Conservation (phyloP, 2,113 vertebrate genomes). For the Salvelinus fontinalis region DNA sequence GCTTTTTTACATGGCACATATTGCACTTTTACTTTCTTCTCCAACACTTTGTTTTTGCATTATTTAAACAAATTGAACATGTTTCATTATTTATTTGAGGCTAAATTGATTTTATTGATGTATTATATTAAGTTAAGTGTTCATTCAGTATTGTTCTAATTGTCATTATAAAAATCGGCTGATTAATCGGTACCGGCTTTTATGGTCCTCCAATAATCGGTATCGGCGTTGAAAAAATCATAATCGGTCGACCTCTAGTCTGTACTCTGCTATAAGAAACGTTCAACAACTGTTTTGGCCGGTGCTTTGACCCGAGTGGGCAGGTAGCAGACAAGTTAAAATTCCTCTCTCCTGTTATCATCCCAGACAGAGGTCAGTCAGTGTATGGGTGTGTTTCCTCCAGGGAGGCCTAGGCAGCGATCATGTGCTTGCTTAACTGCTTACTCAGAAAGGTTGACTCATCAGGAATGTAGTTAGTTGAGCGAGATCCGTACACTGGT, state of each 20-base stretch:
- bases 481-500: constrained; percentile 42
- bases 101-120: too few species aligned
- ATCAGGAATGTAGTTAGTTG: constrained; percentile 63
- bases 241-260: not conserved
- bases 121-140: too few species aligned
- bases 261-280: not conserved
- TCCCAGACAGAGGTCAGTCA: constrained; percentile 36
- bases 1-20: too few species aligned
- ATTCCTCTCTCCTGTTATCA: constrained; percentile 45
- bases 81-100: too few species aligned
- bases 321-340: constrained; percentile 11
- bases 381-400: constrained; percentile 24
- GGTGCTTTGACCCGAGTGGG: not conserved
- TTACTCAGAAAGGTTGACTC: constrained; percentile 62
- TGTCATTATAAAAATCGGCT: too few species aligned
- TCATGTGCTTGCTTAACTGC: constrained; percentile 61
- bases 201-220: too few species aligned
- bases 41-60: too few species aligned
- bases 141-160: too few species aligned
- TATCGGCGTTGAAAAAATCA: too few species aligned
- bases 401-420: constrained; percentile 18
- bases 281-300: not conserved
- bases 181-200: too few species aligned
- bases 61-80: too few species aligned
- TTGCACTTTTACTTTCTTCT: too few species aligned